phyloP scores from a whole-genome alignment of 2,888 invertebrate genomes.

The Sturmia bella region DNA sequence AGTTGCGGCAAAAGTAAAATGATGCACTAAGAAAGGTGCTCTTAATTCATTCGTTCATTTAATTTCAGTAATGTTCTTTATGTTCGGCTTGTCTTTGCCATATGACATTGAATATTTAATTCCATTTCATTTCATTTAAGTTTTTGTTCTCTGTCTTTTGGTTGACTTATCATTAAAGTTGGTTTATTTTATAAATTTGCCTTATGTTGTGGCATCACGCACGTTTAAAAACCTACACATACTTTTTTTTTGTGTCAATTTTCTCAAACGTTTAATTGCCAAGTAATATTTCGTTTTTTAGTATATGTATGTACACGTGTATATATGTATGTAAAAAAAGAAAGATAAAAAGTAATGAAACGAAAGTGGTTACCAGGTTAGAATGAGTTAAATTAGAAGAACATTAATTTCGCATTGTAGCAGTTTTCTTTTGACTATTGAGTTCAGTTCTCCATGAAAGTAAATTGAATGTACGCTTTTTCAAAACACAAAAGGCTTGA shows the following conservation, averaged over 20 bases:
- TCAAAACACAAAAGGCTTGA: too few species aligned
- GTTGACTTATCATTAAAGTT: slow-evolving; percentile 70
- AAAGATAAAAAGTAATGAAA: slow-evolving; percentile 45
- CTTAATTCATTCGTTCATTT: slow-evolving; percentile 56
- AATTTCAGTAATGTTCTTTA: slow-evolving; percentile 43
- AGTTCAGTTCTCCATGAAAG: too few species aligned
- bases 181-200: slow-evolving; percentile 67
- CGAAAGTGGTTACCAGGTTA: slow-evolving; percentile 46
- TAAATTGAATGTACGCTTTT: too few species aligned
- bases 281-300: slow-evolving; percentile 63
- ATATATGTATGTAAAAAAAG: slow-evolving; percentile 27
- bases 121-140: slow-evolving; percentile 41
- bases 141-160: slow-evolving; percentile 23
- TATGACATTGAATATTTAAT: slow-evolving; percentile 75
- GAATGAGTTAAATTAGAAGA: background rate
- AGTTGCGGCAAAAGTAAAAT: slow-evolving; percentile 49
- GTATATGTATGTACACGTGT: background rate
- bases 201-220: slow-evolving; percentile 80
- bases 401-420: too few species aligned
- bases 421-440: too few species aligned
- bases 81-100: slow-evolving; percentile 55
- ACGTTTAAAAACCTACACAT: too few species aligned
- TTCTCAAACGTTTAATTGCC: slow-evolving; percentile 79
- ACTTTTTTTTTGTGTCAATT: slow-evolving; percentile 30
- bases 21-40: slow-evolving; percentile 61